Evolutionary conservation across 2,888 invertebrate species (phyloP), one percentile per base, ranked within the genome.

Genomic region (Mechanitis mazaeus): DNA sequence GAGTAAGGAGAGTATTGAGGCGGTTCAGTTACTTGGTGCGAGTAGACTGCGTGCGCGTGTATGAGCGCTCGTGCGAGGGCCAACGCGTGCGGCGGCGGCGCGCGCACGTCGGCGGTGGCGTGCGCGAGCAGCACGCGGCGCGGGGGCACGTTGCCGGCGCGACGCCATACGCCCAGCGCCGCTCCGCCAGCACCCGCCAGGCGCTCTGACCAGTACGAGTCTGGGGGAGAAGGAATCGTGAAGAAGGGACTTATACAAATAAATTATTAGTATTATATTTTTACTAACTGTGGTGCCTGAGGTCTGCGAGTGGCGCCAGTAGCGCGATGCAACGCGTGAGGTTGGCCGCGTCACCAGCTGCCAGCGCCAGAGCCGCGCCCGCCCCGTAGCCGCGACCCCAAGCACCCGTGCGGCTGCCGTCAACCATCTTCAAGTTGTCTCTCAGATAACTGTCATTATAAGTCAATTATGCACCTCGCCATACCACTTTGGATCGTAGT

Each of bases 301-400:
- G 96, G 78, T 95, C 96, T 0, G 96, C 94, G 66, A 98, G 94
- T 1, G 98, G 98, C 60, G 97, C 96, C 9, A 97, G 92, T 59
- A 96, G 93, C 47, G 97, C 94, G 1, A 96, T 95, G 81, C 98
- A 98, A 71, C 94, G 93, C 76, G 97, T 94, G 60, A 95, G 92
- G 74, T 94, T 93, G 62, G 94, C 90, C 28, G 92, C 92, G 80
- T 96, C 96, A 69, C 93, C 93, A 0, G 95, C 94, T 9, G 97
- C 92, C 64, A 95, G 93, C 89, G 95, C 95, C 3, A 95, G 92
- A 0, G 96, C 93, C 3, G 96, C 94, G 78, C 95, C 97, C 11
- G 95, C 97, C 33, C 98, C 98, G 84, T 97, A 97, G 3, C 96
- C 97, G 73, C 81, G 83, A 7, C 98, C 98, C 91, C 95, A 96